Evolutionary conservation across 2,113 vertebrate species (phyloP), one percentile per base, ranked within the genome.

Genomic region (Nasalis larvatus): DNA sequence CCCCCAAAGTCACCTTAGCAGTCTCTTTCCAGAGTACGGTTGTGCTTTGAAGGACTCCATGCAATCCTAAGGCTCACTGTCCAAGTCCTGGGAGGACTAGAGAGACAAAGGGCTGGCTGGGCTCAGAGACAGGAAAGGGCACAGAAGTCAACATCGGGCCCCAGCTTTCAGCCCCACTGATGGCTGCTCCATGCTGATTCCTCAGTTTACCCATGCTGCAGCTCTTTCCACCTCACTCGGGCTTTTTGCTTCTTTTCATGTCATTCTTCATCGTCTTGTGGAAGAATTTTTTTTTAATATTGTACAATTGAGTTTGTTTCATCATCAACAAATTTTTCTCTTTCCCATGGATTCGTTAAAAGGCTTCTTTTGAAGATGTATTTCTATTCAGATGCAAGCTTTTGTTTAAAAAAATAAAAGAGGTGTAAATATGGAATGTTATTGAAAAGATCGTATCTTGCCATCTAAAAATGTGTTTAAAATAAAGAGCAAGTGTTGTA

Each of bases 391-490:
- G 94, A 92, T 54, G 85, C 58, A 96, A 88, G 81, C 73, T 98
- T 98, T 98, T 93, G 97, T 93, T 96, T 97, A 95, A 98, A 98
- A 97, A 37, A 98, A 97, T 85, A 93, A 98, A 98, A 97, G 86
- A 89, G 54, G 73, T 94, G 76, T 98, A 98, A 98, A 98, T 98
- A 98, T 96, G 97, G 97, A 97, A 94, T 92, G 68, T 93, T 95
- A 97, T 54, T 94, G 90, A 93, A 98, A 96, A 95, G 92, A 90
- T 84, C 84, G 96, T 88, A 86, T 96, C 96, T 96, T 91, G 95
- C 96, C 98, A 98, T 98, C 98, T 96, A 89, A 98, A 98, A 98
- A 97, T 97, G 52, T 73, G 71, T 82, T 95, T 98, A 98, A 98
- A 98, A 97, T 98, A 98, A 98, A 98, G 97, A 98, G 95, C 7